phyloP scores from a whole-genome alignment of 2,797 vertebrate genomes.

The Pseudochirops cupreus region DNA sequence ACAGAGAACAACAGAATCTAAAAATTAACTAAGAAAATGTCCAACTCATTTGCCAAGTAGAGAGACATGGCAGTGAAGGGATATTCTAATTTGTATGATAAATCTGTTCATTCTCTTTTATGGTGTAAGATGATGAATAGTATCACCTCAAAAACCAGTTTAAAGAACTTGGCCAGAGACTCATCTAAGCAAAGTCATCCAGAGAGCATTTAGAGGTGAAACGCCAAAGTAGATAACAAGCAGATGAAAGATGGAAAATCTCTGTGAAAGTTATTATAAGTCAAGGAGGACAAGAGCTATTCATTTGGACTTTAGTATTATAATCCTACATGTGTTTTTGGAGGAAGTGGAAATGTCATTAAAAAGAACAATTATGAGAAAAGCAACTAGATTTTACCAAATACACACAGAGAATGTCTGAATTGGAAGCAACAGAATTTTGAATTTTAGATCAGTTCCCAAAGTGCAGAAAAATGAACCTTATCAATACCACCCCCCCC shows the following conservation, averaged over 20 bases:
- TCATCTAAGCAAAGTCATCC: background rate
- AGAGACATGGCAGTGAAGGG: background rate
- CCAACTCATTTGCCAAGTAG: background rate
- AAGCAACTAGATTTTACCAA: background rate
- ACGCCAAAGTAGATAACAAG: background rate
- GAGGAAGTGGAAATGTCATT: background rate
- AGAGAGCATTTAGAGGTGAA: background rate
- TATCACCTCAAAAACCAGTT: background rate
- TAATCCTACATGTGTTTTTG: background rate
- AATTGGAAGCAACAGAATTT: background rate
- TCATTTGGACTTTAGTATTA: background rate
- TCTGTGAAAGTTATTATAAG: background rate
- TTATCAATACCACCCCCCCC: background rate
- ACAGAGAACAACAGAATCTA: background rate
- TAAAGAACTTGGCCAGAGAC: background rate
- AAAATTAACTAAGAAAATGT: background rate
- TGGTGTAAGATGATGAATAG: background rate
- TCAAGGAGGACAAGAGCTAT: background rate
- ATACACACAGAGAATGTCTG: background rate
- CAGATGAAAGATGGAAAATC: background rate
- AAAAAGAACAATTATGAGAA: background rate
- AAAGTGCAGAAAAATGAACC: background rate
- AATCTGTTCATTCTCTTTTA: background rate
- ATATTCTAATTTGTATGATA: background rate
- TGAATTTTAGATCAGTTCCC: background rate